phyloP scores from a whole-genome alignment of 2,888 invertebrate genomes.

The Dynastes tityus region DNA sequence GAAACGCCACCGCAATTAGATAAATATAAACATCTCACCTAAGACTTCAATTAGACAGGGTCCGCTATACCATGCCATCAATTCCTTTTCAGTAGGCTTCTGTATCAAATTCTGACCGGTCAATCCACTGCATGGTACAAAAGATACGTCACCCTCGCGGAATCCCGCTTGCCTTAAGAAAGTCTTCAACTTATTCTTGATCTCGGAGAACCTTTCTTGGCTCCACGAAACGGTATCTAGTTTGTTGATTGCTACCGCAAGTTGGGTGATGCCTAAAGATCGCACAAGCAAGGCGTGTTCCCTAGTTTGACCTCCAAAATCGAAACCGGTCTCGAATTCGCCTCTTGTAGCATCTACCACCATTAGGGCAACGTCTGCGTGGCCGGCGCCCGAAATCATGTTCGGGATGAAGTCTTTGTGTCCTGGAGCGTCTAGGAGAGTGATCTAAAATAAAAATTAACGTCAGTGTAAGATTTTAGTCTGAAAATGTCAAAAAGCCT shows the following conservation, averaged over 20 bases:
- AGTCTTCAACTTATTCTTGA: constrained; percentile 83
- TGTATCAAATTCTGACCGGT: constrained; percentile 92
- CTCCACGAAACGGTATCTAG: constrained; percentile 97
- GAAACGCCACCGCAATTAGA: constrained; percentile 17
- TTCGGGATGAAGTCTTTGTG: constrained; percentile 99
- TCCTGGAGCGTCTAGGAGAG: constrained; percentile 96
- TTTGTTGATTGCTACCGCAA: constrained; percentile 97
- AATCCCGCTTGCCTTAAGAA: constrained; percentile 95
- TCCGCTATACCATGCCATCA: constrained; percentile 86
- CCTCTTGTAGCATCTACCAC: constrained; percentile 97
- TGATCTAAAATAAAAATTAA: constrained; percentile 71
- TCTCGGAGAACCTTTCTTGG: constrained; percentile 91
- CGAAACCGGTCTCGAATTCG: constrained; percentile 99
- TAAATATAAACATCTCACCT: constrained; percentile 70
- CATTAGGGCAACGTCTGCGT: constrained; percentile 97
- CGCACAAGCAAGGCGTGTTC: constrained; percentile 97
- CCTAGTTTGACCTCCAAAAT: constrained; percentile 96
- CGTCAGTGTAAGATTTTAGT: too few relatives aligned
- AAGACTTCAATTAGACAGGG: constrained; percentile 89
- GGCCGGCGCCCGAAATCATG: constrained; percentile 99
- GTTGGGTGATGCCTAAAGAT: constrained; percentile 90
- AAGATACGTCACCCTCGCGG: constrained; percentile 88
- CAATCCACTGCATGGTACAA: constrained; percentile 97
- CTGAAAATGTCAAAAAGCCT: too few relatives aligned
- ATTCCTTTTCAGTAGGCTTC: constrained; percentile 77